Percentiles rank a stretch among this genome's conserved stretches.
Conservation (phyloP, 2,113 vertebrate genomes). For the Emberiza fucata region DNA sequence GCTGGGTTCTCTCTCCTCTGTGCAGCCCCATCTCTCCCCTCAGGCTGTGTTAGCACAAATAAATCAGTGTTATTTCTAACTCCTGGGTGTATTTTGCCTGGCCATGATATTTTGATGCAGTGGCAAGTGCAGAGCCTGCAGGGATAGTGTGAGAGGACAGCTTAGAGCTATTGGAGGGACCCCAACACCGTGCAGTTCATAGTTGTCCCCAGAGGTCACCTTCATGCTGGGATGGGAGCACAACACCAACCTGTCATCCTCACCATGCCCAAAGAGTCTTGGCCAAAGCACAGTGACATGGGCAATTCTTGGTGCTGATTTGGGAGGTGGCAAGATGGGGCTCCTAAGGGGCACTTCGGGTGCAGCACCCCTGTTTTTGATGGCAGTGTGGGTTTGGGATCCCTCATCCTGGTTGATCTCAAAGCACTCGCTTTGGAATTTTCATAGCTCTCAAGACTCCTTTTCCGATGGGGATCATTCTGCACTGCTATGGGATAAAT, state of each 20-base stretch:
- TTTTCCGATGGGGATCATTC: neutral
- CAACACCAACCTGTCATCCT: neutral
- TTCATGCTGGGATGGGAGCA: neutral
- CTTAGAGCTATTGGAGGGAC: neutral
- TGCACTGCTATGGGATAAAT: neutral
- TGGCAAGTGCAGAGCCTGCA: neutral
- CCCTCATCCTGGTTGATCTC: neutral
- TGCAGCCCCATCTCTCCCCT: neutral
- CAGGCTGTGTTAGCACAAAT: neutral
- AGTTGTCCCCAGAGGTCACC: neutral
- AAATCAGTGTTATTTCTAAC: neutral
- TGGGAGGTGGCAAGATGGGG: fast-evolving
- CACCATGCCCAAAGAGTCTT: neutral
- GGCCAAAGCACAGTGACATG: neutral
- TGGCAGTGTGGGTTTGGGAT: neutral
- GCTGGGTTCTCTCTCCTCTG: neutral
- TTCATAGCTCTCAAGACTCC: neutral
- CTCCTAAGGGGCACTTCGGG: neutral
- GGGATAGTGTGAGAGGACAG: neutral
- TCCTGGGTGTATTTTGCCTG: neutral
- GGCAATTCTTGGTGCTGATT: neutral
- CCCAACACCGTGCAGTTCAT: fast-evolving
- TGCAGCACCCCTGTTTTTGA: neutral
- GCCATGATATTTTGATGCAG: neutral
- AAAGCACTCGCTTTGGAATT: neutral